phyloP scores from a whole-genome alignment of 2,797 vertebrate species.

The Argyrosomus regius region DNA sequence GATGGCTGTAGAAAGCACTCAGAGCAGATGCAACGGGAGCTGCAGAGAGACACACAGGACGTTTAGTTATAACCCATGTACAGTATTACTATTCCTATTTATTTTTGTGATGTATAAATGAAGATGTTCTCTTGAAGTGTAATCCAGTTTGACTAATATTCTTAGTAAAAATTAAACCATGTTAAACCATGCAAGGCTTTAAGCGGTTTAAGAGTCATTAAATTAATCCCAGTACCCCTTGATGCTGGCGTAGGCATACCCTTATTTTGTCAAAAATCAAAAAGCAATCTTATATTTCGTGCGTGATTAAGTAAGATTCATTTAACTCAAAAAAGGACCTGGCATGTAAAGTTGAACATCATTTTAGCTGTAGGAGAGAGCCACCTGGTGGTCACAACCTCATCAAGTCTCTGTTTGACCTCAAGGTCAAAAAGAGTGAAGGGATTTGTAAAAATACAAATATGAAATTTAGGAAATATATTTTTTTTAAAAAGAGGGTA shows the following conservation, averaged over 20 bases:
- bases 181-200: constrained; percentile 3
- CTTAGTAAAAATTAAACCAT: not conserved
- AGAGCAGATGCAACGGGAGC: constrained; percentile 76
- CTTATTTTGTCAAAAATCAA: constrained; percentile 10
- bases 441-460: not conserved
- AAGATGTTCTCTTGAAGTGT: not conserved
- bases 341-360: not conserved
- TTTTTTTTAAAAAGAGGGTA: not conserved
- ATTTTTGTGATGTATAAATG: not conserved
- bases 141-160: not conserved
- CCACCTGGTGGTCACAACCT: constrained; percentile 58
- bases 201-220: not conserved
- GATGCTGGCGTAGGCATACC: not conserved
- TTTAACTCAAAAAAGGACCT: not conserved
- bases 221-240: constrained; percentile 11
- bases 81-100: not conserved
- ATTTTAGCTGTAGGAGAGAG: constrained; percentile 35
- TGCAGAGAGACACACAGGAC: constrained; percentile 51
- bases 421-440: not conserved
- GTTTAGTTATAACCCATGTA: constrained; percentile 13
- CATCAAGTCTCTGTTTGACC: not conserved
- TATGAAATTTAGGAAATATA: not conserved
- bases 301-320: not conserved
- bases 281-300: not conserved
- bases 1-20: constrained; percentile 68